Evolutionary conservation across 2,888 invertebrate genomes (phyloP).

Genomic region (Andrena trimmerana): DNA sequence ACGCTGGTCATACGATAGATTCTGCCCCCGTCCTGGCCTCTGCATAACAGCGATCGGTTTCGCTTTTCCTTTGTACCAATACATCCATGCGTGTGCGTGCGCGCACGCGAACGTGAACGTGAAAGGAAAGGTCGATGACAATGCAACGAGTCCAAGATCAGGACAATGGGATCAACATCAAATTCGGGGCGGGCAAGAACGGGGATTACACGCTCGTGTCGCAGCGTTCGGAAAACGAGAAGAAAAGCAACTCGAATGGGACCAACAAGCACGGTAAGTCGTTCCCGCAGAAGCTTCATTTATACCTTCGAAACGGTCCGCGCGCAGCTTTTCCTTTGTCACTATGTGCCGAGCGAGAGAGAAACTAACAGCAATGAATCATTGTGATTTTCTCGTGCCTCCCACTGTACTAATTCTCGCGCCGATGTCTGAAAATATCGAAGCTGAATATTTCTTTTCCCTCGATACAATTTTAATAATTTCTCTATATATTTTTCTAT

Average conservation of each 20-base stretch:
- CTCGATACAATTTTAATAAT: slow-evolving; percentile 24
- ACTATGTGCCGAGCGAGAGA: not conserved
- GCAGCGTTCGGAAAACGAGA: slow-evolving; percentile 63
- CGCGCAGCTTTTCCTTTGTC: not conserved
- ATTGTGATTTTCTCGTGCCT: not conserved
- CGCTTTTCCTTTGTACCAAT: slow-evolving; percentile 51
- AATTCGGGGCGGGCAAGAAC: slow-evolving; percentile 77
- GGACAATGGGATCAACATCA: slow-evolving; percentile 83
- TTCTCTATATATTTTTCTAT: too few relatives aligned
- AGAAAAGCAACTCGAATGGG: slow-evolving; percentile 70
- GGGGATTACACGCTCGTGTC: slow-evolving; percentile 79
- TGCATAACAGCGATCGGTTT: slow-evolving; percentile 19
- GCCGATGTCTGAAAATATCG: slow-evolving; percentile 26
- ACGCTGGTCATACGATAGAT: slow-evolving; percentile 22
- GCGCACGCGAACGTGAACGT: slow-evolving; percentile 35
- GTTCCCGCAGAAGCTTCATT: not conserved
- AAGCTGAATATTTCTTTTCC: slow-evolving; percentile 7
- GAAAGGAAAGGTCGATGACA: slow-evolving; percentile 70
- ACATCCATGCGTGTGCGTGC: slow-evolving; percentile 27
- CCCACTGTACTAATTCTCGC: not conserved
- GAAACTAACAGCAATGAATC: not conserved
- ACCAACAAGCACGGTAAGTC: slow-evolving; percentile 72
- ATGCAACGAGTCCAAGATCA: slow-evolving; percentile 80
- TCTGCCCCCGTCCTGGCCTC: slow-evolving; percentile 4
- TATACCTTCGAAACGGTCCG: slow-evolving; percentile 4